phyloP scores from a whole-genome alignment of 2,113 vertebrate species.

The Ochotona princeps region DNA sequence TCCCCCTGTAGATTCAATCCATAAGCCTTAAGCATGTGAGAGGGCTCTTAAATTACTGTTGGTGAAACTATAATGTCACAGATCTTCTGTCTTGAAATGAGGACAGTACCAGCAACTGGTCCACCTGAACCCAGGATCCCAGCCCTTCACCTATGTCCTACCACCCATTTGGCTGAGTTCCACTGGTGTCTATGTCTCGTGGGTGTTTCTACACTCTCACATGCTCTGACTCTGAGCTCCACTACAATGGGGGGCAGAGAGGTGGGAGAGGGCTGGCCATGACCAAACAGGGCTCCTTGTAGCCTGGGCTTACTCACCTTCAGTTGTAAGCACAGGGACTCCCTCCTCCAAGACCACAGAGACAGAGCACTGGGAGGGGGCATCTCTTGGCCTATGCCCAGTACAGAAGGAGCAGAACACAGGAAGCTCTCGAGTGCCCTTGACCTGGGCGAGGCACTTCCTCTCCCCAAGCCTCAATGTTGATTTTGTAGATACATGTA shows the following conservation, averaged over 20 bases:
- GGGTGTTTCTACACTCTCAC: not conserved
- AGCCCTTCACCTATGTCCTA: fast-evolving
- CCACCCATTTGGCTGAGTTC: not conserved
- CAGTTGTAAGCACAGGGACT: not conserved
- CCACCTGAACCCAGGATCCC: not conserved
- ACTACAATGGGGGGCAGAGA: fast-evolving
- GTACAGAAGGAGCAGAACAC: not conserved
- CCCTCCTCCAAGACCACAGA: not conserved
- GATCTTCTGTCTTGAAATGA: not conserved
- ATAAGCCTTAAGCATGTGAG: not conserved
- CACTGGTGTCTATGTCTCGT: not conserved
- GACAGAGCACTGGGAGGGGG: no score
- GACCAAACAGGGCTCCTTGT: not conserved
- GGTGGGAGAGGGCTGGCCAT: not conserved
- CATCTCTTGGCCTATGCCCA: not conserved
- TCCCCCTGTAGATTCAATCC: not conserved
- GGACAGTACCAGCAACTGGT: not conserved
- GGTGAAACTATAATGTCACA: not conserved
- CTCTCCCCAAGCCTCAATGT: no score
- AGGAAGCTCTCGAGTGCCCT: no score
- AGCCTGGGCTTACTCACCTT: no score
- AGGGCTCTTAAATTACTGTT: not conserved
- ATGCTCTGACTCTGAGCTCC: not conserved
- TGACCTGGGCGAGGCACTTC: not conserved
- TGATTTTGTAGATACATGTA: no score